Conservation (phyloP, 2,888 invertebrate species). For the Lithosia quadra region DNA sequence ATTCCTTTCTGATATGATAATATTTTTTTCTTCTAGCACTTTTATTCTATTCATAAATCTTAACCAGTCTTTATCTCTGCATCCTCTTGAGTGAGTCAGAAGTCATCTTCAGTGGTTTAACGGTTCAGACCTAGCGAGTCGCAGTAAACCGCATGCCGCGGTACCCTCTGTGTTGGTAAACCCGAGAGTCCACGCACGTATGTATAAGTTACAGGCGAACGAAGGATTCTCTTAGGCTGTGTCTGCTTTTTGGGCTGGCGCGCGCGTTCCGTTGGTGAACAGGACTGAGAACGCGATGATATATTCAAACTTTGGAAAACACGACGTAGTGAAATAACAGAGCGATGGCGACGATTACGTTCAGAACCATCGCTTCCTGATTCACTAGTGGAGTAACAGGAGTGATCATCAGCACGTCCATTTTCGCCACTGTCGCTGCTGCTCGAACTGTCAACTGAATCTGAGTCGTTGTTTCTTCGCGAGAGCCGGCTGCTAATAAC, state of each 20-base stretch:
- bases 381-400: slow-evolving; percentile 88
- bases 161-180: slow-evolving; percentile 93
- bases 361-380: slow-evolving; percentile 89
- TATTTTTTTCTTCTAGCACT: slow-evolving; percentile 67
- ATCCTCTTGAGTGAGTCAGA: slow-evolving; percentile 57
- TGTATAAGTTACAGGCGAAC: slow-evolving; percentile 92
- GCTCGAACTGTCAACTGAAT: slow-evolving; percentile 80
- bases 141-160: slow-evolving; percentile 83
- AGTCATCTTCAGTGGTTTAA: slow-evolving; percentile 60
- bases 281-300: slow-evolving; percentile 88
- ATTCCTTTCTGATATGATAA: slow-evolving; percentile 80
- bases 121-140: slow-evolving; percentile 75
- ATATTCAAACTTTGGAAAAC: slow-evolving; percentile 91
- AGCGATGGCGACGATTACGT: slow-evolving; percentile 80
- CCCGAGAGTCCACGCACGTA: slow-evolving; percentile 94
- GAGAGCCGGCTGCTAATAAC: slow-evolving; percentile 89
- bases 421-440: slow-evolving; percentile 79
- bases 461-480: slow-evolving; percentile 79
- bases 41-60: slow-evolving; percentile 69
- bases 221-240: slow-evolving; percentile 91
- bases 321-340: slow-evolving; percentile 89
- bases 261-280: slow-evolving; percentile 82
- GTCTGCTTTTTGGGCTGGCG: slow-evolving; percentile 87
- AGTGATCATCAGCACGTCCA: slow-evolving; percentile 75
- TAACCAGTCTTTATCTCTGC: slow-evolving; percentile 81